Conservation (phyloP, 53 echinoderm and acorn worm species). For the Paracentrotus lividus region DNA sequence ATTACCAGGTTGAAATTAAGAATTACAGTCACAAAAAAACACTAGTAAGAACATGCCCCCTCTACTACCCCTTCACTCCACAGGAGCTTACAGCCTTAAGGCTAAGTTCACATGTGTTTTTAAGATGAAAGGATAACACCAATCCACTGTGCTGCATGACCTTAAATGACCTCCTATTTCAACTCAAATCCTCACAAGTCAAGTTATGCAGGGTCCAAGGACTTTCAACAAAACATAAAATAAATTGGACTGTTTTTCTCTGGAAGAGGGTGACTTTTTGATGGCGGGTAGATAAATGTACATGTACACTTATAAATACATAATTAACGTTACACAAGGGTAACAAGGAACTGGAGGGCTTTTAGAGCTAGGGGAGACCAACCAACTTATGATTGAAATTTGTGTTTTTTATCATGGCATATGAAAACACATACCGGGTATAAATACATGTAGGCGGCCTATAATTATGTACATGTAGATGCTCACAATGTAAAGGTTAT, state of each 20-base stretch:
- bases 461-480: no score
- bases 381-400: no score
- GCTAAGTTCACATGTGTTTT: slow-evolving; percentile 62
- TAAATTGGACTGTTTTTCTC: background rate
- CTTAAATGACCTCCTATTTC: slow-evolving; percentile 48
- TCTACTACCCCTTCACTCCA: slow-evolving; percentile 1
- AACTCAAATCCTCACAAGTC: slow-evolving; percentile 29
- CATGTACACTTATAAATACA: background rate
- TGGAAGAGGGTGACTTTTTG: background rate
- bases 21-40: no score
- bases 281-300: background rate
- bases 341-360: background rate
- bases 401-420: no score
- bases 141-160: slow-evolving; percentile 49
- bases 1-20: no score
- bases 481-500: no score
- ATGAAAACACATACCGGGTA: no score
- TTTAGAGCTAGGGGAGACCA: background rate
- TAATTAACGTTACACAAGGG: background rate
- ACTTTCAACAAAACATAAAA: background rate
- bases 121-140: slow-evolving; percentile 47
- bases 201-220: slow-evolving; percentile 54
- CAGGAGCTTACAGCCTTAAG: slow-evolving; percentile 29
- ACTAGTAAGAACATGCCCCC: background rate
- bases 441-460: no score